Conservation (phyloP, 1,140 invertebrate species). For the Achroia grisella region DNA sequence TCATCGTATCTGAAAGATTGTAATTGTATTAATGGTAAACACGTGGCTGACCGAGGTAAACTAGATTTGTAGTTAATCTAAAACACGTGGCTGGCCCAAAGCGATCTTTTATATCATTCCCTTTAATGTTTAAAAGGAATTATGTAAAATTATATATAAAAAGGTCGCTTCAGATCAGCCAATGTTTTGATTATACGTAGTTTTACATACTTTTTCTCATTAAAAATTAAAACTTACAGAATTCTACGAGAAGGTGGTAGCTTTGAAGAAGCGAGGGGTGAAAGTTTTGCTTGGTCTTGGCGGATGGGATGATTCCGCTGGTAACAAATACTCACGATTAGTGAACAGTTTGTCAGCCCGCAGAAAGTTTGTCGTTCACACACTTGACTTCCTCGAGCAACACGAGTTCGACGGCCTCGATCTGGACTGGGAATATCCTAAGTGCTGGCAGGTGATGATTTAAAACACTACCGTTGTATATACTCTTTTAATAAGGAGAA, state of each 20-base stretch:
- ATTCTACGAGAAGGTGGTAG: slow-evolving; percentile 88
- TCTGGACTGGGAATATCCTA: slow-evolving; percentile 93
- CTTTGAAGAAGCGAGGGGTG: slow-evolving; percentile 81
- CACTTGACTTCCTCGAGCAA: slow-evolving; percentile 84
- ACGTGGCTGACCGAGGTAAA: too few species aligned
- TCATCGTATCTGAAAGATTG: too few species aligned
- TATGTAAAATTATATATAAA: too few species aligned
- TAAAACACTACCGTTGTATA: too few species aligned
- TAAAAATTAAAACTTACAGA: slow-evolving; percentile 65
- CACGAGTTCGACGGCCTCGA: slow-evolving; percentile 90
- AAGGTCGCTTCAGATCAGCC: too few species aligned
- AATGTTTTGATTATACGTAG: too few species aligned
- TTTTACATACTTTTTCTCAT: background rate
- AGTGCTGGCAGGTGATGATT: slow-evolving; percentile 89
- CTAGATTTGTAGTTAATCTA: too few species aligned
- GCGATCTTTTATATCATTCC: too few species aligned
- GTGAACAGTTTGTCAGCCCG: slow-evolving; percentile 83
- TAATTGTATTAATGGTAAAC: too few species aligned
- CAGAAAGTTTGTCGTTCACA: slow-evolving; percentile 82
- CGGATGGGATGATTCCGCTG: slow-evolving; percentile 92
- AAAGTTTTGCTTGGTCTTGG: slow-evolving; percentile 91
- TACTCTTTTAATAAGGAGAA: too few species aligned
- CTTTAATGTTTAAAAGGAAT: too few species aligned
- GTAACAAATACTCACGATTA: slow-evolving; percentile 88
- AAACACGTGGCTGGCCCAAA: too few species aligned